Evolutionary conservation across 2,113 vertebrate species (phyloP).

Genomic region (Alligator sinensis): DNA sequence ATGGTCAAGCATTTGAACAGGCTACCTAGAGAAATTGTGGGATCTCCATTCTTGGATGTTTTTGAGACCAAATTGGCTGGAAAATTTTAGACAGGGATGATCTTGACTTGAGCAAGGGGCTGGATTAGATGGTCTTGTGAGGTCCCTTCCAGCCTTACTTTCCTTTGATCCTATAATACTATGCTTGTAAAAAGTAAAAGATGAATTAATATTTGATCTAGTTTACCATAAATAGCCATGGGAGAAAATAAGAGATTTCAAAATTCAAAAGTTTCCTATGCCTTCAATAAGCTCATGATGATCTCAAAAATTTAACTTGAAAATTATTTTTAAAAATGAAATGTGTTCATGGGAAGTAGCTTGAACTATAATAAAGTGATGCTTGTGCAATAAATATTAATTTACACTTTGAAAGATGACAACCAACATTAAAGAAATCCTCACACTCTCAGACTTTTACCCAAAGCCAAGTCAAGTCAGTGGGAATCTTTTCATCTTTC

Average conservation of each 20-base stretch:
- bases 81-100: no score
- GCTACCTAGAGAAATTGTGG: no score
- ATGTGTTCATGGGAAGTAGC: neutral
- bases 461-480: neutral
- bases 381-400: neutral
- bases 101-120: no score
- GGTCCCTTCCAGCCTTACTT: neutral
- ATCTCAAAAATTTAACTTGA: neutral
- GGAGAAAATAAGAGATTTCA: neutral
- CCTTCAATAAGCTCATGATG: neutral
- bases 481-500: neutral
- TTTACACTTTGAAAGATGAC: neutral
- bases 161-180: neutral
- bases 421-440: neutral
- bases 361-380: neutral
- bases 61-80: no score
- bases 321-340: neutral
- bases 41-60: no score
- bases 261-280: neutral
- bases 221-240: neutral
- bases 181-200: neutral
- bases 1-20: no score
- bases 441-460: neutral
- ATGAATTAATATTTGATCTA: neutral
- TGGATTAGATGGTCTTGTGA: no score